A percentile compares a stretch with the other conserved stretches of the same genome.
phyloP scores from a whole-genome alignment of 2,113 vertebrate species.

The Pelmatolapia mariae region DNA sequence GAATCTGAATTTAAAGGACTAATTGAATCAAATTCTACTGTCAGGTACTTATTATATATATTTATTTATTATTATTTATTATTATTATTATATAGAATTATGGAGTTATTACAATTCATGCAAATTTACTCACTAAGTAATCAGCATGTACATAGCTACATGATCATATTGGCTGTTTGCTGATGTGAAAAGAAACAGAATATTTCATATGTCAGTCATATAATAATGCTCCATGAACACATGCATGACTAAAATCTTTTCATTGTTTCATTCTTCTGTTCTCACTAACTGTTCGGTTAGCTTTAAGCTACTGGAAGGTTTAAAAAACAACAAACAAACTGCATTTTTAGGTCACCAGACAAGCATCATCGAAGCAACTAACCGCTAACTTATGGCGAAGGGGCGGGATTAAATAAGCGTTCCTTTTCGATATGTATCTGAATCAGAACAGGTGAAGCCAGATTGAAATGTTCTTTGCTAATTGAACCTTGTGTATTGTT shows the following conservation, averaged over 20 bases:
- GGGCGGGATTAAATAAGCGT: not conserved
- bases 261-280: not conserved
- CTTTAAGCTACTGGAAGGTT: not conserved
- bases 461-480: not conserved
- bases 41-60: not conserved
- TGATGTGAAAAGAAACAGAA: not conserved
- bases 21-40: not conserved
- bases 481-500: not conserved
- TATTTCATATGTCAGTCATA: not conserved
- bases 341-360: not conserved
- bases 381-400: not conserved
- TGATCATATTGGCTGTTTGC: not conserved
- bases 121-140: not conserved
- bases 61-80: not conserved
- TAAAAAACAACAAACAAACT: not conserved
- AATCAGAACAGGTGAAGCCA: not conserved
- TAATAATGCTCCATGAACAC: not conserved
- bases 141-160: not conserved
- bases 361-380: not conserved
- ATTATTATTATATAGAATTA: not conserved
- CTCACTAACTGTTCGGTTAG: not conserved
- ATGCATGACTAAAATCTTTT: not conserved
- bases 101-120: not conserved
- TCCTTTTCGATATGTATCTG: not conserved
- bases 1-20: not conserved